phyloP scores from a whole-genome alignment of 2,113 vertebrate species.

The Phainopepla nitens region DNA sequence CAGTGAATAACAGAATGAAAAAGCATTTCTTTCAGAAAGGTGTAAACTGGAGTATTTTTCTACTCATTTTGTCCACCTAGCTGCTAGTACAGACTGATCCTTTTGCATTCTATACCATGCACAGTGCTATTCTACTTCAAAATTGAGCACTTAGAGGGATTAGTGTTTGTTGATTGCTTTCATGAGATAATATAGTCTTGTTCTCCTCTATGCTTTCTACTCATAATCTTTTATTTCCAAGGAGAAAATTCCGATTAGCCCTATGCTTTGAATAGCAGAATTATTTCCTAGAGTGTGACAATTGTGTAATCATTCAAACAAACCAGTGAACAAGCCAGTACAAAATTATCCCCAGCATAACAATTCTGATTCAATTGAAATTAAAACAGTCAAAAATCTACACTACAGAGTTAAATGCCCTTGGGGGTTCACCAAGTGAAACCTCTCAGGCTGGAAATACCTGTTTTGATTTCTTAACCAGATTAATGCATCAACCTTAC shows the following conservation, averaged over 20 bases:
- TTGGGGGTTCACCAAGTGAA: not conserved
- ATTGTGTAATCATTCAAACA: conserved; percentile 38
- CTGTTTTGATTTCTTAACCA: conserved; percentile 21
- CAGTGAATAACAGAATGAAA: not conserved
- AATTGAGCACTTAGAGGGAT: conserved; percentile 44
- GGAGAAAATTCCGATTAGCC: conserved; percentile 38
- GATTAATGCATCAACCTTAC: not conserved
- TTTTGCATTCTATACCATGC: not conserved
- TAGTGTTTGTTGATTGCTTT: conserved; percentile 51
- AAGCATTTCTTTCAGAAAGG: not conserved
- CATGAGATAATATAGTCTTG: conserved; percentile 25
- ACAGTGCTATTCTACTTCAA: not conserved
- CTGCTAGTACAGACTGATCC: not conserved
- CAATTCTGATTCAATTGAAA: conserved; percentile 29
- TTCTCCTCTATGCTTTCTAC: conserved; percentile 18
- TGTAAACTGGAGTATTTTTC: not conserved
- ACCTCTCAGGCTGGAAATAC: conserved; percentile 1
- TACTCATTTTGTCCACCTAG: not conserved
- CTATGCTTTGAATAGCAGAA: conserved; percentile 22
- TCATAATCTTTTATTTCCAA: conserved; percentile 40
- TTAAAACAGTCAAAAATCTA: conserved; percentile 2
- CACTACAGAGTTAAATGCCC: not conserved
- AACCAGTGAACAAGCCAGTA: not conserved
- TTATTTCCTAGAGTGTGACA: conserved; percentile 39
- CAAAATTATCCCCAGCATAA: conserved; percentile 2